phyloP scores from a whole-genome alignment of 2,113 vertebrate species.

The Thamnaconus septentrionalis region DNA sequence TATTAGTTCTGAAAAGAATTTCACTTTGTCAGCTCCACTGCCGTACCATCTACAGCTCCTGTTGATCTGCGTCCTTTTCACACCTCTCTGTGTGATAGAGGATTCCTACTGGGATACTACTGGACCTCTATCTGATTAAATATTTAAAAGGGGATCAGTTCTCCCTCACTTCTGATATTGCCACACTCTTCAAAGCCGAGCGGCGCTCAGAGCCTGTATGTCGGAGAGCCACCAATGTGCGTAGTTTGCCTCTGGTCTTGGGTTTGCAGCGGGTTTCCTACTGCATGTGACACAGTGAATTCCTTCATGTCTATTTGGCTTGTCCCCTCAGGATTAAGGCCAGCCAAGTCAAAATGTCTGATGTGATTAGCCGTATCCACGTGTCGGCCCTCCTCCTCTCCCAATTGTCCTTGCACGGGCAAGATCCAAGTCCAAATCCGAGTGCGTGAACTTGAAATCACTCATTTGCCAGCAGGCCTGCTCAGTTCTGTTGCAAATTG shows the following conservation, averaged over 20 bases:
- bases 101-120: too few species aligned
- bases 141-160: too few species aligned
- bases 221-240: too few species aligned
- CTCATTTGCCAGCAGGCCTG: background rate
- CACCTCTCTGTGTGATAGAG: too few species aligned
- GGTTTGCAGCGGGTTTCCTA: conserved; percentile 1
- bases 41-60: too few species aligned
- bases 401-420: conserved; percentile 9
- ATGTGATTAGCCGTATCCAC: conserved; percentile 11
- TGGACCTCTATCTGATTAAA: too few species aligned
- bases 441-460: background rate
- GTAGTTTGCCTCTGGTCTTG: conserved; percentile 10
- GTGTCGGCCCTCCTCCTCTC: background rate
- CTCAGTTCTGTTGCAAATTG: background rate
- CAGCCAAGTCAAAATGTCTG: conserved; percentile 17
- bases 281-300: conserved; percentile 18
- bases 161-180: too few species aligned
- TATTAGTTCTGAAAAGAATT: background rate
- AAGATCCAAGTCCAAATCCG: background rate
- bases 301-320: conserved; percentile 11
- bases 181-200: too few species aligned
- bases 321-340: conserved; percentile 13
- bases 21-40: too few species aligned
- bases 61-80: too few species aligned
- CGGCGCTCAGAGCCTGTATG: too few species aligned